These are phyloP conservation scores for Rhea pennata DNA, from an alignment of 2,113 vertebrate species.

Conservation along the genomic window DNA sequence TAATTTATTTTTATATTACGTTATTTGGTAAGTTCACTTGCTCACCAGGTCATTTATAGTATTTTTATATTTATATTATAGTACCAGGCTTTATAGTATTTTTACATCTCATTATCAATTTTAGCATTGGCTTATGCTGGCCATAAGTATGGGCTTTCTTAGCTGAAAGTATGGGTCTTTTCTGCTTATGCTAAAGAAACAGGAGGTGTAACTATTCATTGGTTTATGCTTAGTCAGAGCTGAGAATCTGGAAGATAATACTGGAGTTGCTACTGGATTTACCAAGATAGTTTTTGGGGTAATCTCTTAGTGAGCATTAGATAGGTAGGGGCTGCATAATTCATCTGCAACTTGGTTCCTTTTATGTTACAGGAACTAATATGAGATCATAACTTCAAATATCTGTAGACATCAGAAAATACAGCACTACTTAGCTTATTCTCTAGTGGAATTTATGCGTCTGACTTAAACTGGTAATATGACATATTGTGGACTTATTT, in stretches of 20 bases:
- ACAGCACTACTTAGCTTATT: no score
- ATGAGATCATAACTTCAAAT: no score
- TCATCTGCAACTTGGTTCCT: background rate
- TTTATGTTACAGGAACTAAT: background rate
- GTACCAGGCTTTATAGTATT: background rate
- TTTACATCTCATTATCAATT: background rate
- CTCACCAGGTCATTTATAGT: background rate
- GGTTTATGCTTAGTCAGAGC: background rate
- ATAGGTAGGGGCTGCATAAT: background rate
- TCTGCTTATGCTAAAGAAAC: background rate
- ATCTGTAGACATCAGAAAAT: no score
- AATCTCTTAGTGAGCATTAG: background rate
- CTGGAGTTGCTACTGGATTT: rapidly evolving
- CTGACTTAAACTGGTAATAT: no score
- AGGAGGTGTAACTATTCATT: background rate
- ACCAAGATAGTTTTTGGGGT: background rate
- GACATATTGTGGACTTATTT: no score
- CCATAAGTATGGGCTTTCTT: background rate
- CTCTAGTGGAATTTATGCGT: no score
- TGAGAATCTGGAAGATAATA: background rate
- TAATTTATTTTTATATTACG: background rate
- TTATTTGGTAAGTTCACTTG: rapidly evolving
- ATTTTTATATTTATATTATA: no score
- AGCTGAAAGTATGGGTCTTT: background rate
- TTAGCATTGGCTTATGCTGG: rapidly evolving